Evolutionary conservation across 2,797 vertebrate species (phyloP).

Genomic region (Borostomias antarcticus): DNA sequence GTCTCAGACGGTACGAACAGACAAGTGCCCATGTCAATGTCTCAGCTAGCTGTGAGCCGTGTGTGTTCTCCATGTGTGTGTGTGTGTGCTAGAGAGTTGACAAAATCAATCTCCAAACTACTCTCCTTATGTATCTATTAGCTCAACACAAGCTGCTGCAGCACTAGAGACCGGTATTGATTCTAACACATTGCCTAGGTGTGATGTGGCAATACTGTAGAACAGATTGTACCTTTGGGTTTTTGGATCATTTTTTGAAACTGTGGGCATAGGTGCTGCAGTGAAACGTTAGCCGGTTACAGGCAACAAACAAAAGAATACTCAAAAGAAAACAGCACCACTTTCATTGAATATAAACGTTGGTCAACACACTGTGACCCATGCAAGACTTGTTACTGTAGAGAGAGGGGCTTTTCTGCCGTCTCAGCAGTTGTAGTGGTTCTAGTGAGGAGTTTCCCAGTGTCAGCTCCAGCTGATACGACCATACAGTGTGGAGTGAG

Average conservation of each 20-base stretch:
- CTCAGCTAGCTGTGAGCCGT: conserved; percentile 16
- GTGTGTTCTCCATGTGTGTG: conserved; percentile 54
- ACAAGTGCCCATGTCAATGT: not conserved
- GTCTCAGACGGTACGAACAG: not conserved
- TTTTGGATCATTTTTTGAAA: too few species aligned
- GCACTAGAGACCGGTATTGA: too few species aligned
- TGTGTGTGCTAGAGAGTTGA: conserved; percentile 3
- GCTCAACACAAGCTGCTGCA: not conserved
- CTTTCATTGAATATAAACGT: not conserved
- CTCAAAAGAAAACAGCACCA: not conserved
- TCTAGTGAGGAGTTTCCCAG: not conserved
- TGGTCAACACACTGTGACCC: not conserved
- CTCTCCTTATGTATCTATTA: not conserved
- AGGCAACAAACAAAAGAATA: not conserved
- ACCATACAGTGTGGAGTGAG: conserved; percentile 36
- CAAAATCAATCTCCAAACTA: not conserved
- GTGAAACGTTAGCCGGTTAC: too few species aligned
- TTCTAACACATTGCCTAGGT: not conserved
- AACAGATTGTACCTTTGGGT: too few species aligned
- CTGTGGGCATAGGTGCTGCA: too few species aligned
- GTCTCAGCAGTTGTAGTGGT: conserved; percentile 33
- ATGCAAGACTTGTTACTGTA: not conserved
- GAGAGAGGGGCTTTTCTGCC: conserved; percentile 11
- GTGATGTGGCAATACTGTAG: too few species aligned
- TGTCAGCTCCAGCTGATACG: conserved; percentile 37